Conservation (phyloP, 2,113 vertebrate species). For the Anguilla rostrata region DNA sequence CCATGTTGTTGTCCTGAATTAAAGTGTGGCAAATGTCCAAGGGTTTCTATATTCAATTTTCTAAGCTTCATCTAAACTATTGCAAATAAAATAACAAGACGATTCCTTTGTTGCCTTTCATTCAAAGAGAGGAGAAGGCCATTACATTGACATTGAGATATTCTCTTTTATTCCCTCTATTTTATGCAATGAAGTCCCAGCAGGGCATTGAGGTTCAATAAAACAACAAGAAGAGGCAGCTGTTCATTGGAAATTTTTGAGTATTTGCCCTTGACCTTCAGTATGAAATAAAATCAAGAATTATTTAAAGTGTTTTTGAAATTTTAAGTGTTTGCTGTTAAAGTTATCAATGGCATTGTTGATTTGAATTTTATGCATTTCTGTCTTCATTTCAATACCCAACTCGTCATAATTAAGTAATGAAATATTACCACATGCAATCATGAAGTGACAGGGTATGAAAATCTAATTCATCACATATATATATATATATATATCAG, state of each 20-base stretch:
- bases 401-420: neutral
- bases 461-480: too few relatives aligned
- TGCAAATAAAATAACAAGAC: slow-evolving; percentile 1
- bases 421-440: neutral
- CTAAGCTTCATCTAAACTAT: neutral
- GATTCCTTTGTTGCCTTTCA: neutral
- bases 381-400: neutral
- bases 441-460: neutral
- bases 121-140: neutral
- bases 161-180: neutral
- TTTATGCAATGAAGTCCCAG: neutral
- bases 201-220: neutral
- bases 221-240: neutral
- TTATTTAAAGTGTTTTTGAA: neutral
- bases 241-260: neutral
- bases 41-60: neutral
- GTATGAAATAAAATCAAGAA: neutral
- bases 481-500: too few relatives aligned
- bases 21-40: neutral
- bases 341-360: neutral
- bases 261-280: neutral
- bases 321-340: neutral
- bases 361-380: neutral
- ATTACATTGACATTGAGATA: neutral
- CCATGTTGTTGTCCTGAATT: slow-evolving; percentile 1